These are phyloP conservation scores for Nilaparvata lugens DNA, from an alignment of 1,140 invertebrate species.

Conservation along the genomic window DNA sequence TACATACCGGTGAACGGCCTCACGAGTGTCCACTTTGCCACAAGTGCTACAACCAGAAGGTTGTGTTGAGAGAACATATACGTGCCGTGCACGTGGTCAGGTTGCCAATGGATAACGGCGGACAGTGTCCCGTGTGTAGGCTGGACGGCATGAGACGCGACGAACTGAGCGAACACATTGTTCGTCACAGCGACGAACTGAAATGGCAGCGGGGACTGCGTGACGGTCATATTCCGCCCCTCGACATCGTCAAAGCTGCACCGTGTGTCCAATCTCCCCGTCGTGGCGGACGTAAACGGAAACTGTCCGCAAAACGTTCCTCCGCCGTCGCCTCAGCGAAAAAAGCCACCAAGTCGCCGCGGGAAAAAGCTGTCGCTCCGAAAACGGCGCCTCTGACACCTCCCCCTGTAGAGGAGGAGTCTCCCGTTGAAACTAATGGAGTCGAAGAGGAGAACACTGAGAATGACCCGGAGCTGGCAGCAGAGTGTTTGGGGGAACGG, in stretches of 20 bases:
- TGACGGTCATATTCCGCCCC: not conserved
- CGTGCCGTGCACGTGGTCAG: slow-evolving; percentile 39
- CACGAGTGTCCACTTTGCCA: slow-evolving; percentile 54
- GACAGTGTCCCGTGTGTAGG: slow-evolving; percentile 36
- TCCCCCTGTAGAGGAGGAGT: not conserved
- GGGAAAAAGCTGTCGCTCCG: not conserved
- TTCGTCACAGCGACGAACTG: slow-evolving; percentile 42
- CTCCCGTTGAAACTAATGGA: not conserved
- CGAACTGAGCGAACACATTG: slow-evolving; percentile 42
- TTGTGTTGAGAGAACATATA: slow-evolving; percentile 42
- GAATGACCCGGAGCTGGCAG: not conserved
- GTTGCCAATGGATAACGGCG: slow-evolving; percentile 25
- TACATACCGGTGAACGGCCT: slow-evolving; percentile 39
- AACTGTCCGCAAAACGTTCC: not conserved
- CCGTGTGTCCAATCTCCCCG: not conserved
- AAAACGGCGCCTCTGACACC: not conserved
- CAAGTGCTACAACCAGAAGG: slow-evolving; percentile 44
- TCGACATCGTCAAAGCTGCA: not conserved
- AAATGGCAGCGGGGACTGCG: not conserved
- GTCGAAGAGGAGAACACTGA: not conserved
- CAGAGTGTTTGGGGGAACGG: not conserved
- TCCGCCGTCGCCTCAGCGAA: not conserved
- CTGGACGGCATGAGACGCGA: slow-evolving; percentile 37
- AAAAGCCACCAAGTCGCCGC: not conserved
- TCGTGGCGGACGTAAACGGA: not conserved